Evolutionary conservation across 1,140 invertebrate genomes (phyloP).

Genomic region (Ceratitis capitata): DNA sequence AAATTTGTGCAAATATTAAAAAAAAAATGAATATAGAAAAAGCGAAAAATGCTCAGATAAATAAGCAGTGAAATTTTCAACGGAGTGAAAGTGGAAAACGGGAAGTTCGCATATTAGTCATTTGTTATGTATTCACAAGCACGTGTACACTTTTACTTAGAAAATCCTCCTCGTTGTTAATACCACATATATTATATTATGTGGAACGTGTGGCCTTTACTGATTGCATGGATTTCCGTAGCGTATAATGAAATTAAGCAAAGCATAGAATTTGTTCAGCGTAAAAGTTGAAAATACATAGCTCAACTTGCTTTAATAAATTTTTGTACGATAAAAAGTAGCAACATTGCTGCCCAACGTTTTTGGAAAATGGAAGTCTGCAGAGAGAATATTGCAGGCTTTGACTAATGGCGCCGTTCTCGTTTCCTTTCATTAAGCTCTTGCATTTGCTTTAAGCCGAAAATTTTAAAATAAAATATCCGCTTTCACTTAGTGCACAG

Average conservation of each 20-base stretch:
- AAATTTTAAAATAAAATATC: not conserved
- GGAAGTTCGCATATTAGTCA: too few relatives aligned
- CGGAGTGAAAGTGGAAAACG: too few relatives aligned
- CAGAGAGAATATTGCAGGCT: not conserved
- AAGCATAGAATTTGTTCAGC: not conserved
- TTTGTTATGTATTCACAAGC: too few relatives aligned
- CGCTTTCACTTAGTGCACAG: not conserved
- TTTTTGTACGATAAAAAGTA: too few relatives aligned
- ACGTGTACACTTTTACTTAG: not conserved
- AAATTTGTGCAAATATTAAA: not conserved
- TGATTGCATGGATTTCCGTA: constrained; percentile 7
- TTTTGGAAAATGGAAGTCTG: not conserved
- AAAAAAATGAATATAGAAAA: not conserved
- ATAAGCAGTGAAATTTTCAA: too few relatives aligned
- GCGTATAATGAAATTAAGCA: not conserved
- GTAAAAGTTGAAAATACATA: not conserved
- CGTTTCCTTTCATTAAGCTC: not conserved
- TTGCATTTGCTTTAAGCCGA: not conserved
- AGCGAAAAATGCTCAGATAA: not conserved
- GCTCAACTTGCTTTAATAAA: not conserved
- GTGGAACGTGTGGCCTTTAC: not conserved
- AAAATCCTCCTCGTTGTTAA: not conserved
- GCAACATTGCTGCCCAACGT: too few relatives aligned
- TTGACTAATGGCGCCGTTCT: not conserved
- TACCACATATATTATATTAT: not conserved